Conservation (phyloP, 2,888 invertebrate genomes). For the Resseliella maxima region DNA sequence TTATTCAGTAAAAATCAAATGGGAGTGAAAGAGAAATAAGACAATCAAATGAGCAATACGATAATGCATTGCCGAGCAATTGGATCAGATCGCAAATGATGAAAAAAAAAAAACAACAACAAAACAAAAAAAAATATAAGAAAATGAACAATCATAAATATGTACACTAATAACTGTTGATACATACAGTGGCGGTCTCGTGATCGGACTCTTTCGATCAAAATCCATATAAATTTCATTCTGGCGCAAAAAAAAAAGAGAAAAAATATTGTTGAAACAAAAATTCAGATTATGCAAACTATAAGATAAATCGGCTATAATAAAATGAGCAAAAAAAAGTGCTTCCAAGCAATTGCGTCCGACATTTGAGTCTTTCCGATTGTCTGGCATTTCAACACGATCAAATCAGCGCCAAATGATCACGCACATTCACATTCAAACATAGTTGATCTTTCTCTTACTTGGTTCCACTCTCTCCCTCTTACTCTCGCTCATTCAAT, state of each 20-base stretch:
- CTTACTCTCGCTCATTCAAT: not conserved
- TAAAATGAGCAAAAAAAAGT: not conserved
- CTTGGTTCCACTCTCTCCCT: no score
- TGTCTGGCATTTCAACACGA: not conserved
- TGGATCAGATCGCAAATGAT: not conserved
- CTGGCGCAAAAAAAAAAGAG: no score
- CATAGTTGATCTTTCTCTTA: no score
- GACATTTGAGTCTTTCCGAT: not conserved
- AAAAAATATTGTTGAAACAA: no score
- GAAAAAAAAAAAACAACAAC: not conserved
- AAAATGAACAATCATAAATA: not conserved
- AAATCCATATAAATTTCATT: no score
- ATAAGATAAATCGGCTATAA: no score
- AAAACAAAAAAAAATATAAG: no score
- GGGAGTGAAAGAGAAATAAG: not conserved
- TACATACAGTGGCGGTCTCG: no score
- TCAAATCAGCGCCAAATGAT: slow-evolving; percentile 15
- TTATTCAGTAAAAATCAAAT: not conserved
- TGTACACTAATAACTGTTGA: not conserved
- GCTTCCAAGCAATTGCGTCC: not conserved
- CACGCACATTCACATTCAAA: not conserved
- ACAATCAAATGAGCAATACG: not conserved
- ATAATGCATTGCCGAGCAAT: not conserved
- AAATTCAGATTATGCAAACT: no score
- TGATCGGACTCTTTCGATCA: no score